Percentiles rank a stretch among this genome's conserved stretches.
Conservation (phyloP, 2,113 vertebrate species). For the Catharus minimus region DNA sequence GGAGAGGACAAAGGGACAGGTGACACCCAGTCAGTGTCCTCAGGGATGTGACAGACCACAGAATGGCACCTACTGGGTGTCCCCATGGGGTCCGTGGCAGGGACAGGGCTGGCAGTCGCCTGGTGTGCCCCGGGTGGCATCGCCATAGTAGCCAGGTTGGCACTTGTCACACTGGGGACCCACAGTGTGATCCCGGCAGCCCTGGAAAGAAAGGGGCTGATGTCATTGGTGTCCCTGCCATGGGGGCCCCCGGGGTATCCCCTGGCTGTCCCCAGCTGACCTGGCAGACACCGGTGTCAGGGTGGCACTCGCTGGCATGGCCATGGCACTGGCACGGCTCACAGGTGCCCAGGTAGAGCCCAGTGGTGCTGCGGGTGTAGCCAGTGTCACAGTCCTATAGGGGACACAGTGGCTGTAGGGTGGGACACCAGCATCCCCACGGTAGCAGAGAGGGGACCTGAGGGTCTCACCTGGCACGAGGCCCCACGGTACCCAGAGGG, state of each 20-base stretch:
- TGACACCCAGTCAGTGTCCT: accelerated
- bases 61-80: constrained; percentile 81
- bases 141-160: constrained; percentile 85
- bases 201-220: constrained; percentile 53
- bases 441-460: accelerated
- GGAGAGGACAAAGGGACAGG: not conserved
- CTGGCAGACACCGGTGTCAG: constrained; percentile 86
- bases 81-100: constrained; percentile 76
- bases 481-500: constrained; percentile 89
- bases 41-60: accelerated
- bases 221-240: accelerated
- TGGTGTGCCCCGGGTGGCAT: constrained; percentile 77
- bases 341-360: constrained; percentile 95
- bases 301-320: constrained; percentile 82
- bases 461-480: constrained; percentile 88
- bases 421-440: accelerated
- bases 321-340: constrained; percentile 87
- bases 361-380: constrained; percentile 82
- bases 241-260: accelerated
- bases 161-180: constrained; percentile 88
- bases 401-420: not conserved
- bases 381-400: constrained; percentile 89
- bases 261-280: constrained; percentile 59
- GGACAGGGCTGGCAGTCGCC: constrained; percentile 87
- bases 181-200: constrained; percentile 87